Base-by-base conservation (phyloP, 2,797 vertebrate species). In the Pantherophis alleghaniensis region DNA sequence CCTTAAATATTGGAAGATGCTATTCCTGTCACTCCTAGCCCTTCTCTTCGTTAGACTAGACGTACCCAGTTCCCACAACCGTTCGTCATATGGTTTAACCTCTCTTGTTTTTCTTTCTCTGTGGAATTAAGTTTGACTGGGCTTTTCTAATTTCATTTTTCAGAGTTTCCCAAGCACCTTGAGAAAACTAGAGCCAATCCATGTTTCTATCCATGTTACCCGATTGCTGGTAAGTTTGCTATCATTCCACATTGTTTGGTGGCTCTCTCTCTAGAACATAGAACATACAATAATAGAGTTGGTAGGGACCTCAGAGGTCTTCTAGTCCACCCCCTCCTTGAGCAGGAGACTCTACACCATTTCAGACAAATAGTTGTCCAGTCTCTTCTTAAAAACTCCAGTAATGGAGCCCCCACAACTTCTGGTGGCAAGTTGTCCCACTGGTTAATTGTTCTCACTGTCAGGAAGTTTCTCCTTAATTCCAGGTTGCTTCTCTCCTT, bases 361-460 rank as follows among this genome's bases (percentile, higher is more conserved):
- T 16, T 32, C 13, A 37, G 14, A 18, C n/a, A 66, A 28, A n/a
- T 12, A 11, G 12, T 1, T 66, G 26, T 13, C 11, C 26, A 6
- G 0, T 9, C n/a, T 37, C 66, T 74, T 74, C 16, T 69, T 32
- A 7, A 69, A 32, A 69, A 11, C n/a, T 69, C n/a, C 66, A 69
- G 66, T 16, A 2, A 16, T 32, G 66, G 66, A 69, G 66, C 2
- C 18, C 2, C 14, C 6, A 69, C 14, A 18, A 18, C n/a, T 3
- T 69, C 2, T 69, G 66, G 13, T 18, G n/a, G 2, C 2, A 18
- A 0, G 13, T 1, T 0, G 0, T 16, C 32, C 14, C 6, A 7
- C 5, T 3, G n/a, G 66, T 63, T 32, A 4, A 32, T 32, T 69
- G 5, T 3, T 6, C 66, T 69, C 13, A 7, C 5, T 7, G 0